phyloP scores from a whole-genome alignment of 1,140 invertebrate genomes.

The Heterodera carotae region DNA sequence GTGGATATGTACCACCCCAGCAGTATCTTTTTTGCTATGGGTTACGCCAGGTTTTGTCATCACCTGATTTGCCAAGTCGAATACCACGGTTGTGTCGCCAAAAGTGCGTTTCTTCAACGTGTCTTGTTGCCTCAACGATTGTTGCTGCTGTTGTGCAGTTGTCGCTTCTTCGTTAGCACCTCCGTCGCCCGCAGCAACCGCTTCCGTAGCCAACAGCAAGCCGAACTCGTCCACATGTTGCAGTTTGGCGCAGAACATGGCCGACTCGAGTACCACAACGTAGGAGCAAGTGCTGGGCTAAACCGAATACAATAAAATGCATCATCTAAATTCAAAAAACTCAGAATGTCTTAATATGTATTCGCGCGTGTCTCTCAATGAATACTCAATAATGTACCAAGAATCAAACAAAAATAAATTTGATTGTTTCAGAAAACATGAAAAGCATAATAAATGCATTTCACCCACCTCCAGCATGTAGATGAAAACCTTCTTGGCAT shows the following conservation, averaged over 20 bases:
- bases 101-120: conserved; percentile 20
- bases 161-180: conserved; percentile 7
- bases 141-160: conserved; percentile 11
- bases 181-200: conserved; percentile 14
- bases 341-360: neutral
- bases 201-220: conserved; percentile 39
- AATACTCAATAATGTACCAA: neutral
- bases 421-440: no score
- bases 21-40: no score
- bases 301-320: conserved; percentile 4
- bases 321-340: neutral
- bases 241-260: conserved; percentile 82
- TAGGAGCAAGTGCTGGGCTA: conserved; percentile 92
- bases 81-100: conserved; percentile 13
- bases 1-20: no score
- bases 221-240: conserved; percentile 67
- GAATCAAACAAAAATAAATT: no score
- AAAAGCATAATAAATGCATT: no score
- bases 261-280: conserved; percentile 79
- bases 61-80: conserved; percentile 4
- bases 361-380: neutral
- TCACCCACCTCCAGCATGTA: conserved; percentile 37
- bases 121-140: neutral
- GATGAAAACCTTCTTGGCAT: conserved; percentile 42
- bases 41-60: neutral